These are phyloP conservation scores for Cyrtorhinus lividipennis DNA, from an alignment of 1,140 invertebrate genomes.

Conservation along the genomic window DNA sequence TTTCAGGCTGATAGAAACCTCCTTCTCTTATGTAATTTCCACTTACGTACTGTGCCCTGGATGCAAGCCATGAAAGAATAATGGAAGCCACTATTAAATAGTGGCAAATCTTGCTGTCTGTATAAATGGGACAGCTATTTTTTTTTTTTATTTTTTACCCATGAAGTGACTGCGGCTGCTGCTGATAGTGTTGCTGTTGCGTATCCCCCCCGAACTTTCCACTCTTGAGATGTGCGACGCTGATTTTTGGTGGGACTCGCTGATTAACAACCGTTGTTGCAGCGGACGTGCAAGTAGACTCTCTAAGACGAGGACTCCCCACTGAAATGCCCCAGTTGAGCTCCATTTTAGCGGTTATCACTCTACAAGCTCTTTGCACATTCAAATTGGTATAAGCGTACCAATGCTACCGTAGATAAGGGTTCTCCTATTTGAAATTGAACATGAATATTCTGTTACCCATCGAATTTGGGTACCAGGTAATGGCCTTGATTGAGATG, in stretches of 20 bases:
- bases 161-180: background rate
- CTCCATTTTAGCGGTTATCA: background rate
- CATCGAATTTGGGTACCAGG: background rate
- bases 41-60: background rate
- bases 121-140: background rate
- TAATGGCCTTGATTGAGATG: background rate
- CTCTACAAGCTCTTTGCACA: background rate
- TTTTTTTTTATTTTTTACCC: background rate
- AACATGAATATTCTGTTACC: background rate
- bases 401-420: too few species aligned
- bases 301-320: background rate
- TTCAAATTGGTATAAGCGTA: background rate
- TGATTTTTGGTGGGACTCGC: background rate
- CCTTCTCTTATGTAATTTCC: background rate
- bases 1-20: background rate
- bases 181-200: background rate
- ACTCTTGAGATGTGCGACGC: background rate
- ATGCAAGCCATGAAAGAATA: background rate
- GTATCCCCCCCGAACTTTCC: background rate
- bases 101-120: background rate
- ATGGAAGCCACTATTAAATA: background rate
- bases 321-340: background rate
- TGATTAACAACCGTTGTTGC: background rate
- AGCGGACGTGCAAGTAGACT: background rate
- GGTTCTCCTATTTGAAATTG: background rate